Conservation (phyloP, 1,140 invertebrate genomes). For the Bombus fervidus region DNA sequence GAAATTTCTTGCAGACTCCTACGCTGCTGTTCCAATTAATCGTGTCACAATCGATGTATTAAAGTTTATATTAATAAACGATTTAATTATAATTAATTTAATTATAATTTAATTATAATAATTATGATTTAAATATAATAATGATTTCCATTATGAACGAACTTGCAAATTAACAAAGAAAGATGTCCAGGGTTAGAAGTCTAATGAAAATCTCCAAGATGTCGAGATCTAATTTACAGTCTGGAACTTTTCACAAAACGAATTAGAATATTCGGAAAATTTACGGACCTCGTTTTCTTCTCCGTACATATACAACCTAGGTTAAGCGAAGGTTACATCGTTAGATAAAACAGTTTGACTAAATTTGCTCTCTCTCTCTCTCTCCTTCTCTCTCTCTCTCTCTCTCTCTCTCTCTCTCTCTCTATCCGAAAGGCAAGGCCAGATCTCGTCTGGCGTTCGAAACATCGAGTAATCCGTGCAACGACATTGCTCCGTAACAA, state of each 20-base stretch:
- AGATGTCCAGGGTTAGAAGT: too few relatives aligned
- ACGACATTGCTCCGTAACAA: constrained; percentile 9
- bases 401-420: background rate
- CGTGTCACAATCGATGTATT: background rate
- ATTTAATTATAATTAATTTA: background rate
- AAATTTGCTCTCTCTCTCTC: background rate
- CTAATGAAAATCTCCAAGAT: too few relatives aligned
- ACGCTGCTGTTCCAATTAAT: constrained; percentile 5
- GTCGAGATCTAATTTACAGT: background rate
- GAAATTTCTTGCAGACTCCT: background rate
- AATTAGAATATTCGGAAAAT: background rate
- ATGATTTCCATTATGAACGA: too few relatives aligned
- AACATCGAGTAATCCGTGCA: background rate
- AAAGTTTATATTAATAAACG: background rate
- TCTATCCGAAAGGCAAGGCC: background rate
- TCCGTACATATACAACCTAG: background rate
- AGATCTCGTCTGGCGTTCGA: background rate
- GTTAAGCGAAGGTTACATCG: background rate
- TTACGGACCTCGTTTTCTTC: background rate
- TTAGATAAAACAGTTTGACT: background rate
- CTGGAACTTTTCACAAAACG: background rate
- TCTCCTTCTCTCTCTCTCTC: background rate
- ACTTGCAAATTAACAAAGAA: too few relatives aligned
- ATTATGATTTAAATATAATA: too few relatives aligned
- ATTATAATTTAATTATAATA: too few relatives aligned